Base-by-base conservation (phyloP, 23 tunicate species). In the Diplosoma virens region DNA sequence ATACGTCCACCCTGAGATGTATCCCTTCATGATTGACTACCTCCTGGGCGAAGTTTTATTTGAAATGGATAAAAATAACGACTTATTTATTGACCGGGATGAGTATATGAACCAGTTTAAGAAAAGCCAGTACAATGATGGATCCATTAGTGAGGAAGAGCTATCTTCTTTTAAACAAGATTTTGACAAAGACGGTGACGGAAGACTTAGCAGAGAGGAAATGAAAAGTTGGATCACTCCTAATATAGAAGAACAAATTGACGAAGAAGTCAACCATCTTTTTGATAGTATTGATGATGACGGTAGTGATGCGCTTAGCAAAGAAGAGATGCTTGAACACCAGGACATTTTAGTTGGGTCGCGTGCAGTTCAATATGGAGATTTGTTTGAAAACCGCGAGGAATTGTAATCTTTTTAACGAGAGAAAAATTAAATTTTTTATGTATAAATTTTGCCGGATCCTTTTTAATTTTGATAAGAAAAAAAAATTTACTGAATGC, bases 361-460 rank as follows among this genome's bases (percentile, higher is more conserved):
- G 4, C 95, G 84, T 75, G 84, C 79, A 41, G 84, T 91, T 37
- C 80, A 95, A 50, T 95, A 81, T 85, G 99, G 96, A 27, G 98
- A 94, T 17, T 90, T 86, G 9, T 64, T 94, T 1, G 78, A 68
- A n/a, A 76, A 94, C 0, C 98, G 88, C 45, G 98, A 94, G 47
- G 98, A 94, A 58, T 88, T 94, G 58, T 94, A n/a, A n/a, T n/a
- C n/a, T n/a, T n/a, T n/a, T n/a, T n/a, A n/a, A n/a, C n/a, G n/a
- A n/a, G n/a, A n/a, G n/a, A n/a, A n/a, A n/a, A n/a, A n/a, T n/a
- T n/a, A n/a, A n/a, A n/a, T n/a, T n/a, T n/a, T n/a, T n/a, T n/a
- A n/a, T n/a, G n/a, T n/a, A n/a, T n/a, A n/a, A n/a, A n/a, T n/a
- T n/a, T n/a, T n/a, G n/a, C n/a, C n/a, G n/a, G n/a, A n/a, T n/a